A percentile compares a stretch with the other conserved stretches of the same genome.
phyloP scores from a whole-genome alignment of 2,113 vertebrate species.

The Siniperca knerii region DNA sequence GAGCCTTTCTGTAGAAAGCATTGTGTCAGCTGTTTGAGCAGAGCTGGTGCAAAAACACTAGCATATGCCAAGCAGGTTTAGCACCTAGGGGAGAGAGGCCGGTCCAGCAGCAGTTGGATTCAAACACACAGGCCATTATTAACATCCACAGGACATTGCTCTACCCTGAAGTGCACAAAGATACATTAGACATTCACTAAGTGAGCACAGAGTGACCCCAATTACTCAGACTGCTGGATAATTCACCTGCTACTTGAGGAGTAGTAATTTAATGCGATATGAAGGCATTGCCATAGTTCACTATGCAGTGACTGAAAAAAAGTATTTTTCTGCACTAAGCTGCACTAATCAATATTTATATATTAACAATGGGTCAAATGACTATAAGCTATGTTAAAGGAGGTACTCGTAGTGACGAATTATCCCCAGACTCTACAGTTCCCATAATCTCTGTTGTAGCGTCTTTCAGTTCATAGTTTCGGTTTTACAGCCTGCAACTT shows the following conservation, averaged over 20 bases:
- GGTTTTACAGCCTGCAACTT: too few relatives aligned
- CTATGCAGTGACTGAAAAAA: neutral
- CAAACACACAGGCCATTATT: slow-evolving; percentile 6
- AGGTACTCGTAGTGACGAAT: neutral
- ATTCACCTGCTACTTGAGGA: neutral
- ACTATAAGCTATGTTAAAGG: neutral
- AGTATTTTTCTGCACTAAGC: neutral
- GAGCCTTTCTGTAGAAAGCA: slow-evolving; percentile 41
- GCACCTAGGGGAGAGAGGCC: slow-evolving; percentile 15
- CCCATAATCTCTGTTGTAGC: neutral
- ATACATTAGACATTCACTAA: neutral
- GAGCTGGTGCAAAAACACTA: slow-evolving; percentile 38
- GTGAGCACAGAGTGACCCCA: neutral
- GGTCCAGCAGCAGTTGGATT: neutral
- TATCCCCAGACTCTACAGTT: neutral
- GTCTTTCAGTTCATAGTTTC: too few relatives aligned
- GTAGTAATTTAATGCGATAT: neutral
- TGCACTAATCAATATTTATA: neutral
- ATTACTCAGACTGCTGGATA: neutral
- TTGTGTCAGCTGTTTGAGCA: slow-evolving; percentile 62
- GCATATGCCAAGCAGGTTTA: slow-evolving; percentile 33
- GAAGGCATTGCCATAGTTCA: neutral
- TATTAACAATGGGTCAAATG: neutral
- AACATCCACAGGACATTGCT: slow-evolving; percentile 2
- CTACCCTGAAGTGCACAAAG: neutral